Evolutionary conservation across 2,888 invertebrate species (phyloP).

Genomic region (Euclidia mi): DNA sequence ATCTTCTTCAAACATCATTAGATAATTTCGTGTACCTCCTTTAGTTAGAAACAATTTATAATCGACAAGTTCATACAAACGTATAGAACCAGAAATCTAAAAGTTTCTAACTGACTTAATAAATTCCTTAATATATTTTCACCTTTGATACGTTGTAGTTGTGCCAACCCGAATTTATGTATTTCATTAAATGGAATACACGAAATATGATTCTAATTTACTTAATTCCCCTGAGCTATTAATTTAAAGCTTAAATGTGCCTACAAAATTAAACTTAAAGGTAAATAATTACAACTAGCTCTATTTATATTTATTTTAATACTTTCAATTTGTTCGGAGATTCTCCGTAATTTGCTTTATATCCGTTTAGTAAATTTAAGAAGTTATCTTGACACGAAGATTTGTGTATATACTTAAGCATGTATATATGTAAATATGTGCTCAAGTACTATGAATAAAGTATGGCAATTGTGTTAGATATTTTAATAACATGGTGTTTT

Average conservation of each 20-base stretch:
- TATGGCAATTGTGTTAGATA: constrained; percentile 54
- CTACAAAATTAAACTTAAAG: constrained; percentile 23
- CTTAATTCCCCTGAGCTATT: constrained; percentile 41
- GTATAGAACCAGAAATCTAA: constrained; percentile 54
- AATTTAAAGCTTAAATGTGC: constrained; percentile 31
- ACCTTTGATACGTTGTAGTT: constrained; percentile 84
- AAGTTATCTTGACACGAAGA: constrained; percentile 36
- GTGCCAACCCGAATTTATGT: constrained; percentile 89
- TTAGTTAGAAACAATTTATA: constrained; percentile 58
- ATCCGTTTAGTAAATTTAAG: constrained; percentile 39
- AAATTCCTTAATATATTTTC: constrained; percentile 77
- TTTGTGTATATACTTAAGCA: constrained; percentile 49
- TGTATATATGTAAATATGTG: constrained; percentile 49
- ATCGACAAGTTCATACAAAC: constrained; percentile 53
- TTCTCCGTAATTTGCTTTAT: constrained; percentile 30
- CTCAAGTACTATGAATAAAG: constrained; percentile 56
- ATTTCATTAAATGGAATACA: constrained; percentile 86
- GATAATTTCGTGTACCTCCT: constrained; percentile 57
- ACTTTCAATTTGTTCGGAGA: no score
- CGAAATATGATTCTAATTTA: constrained; percentile 54
- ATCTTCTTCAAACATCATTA: constrained; percentile 57
- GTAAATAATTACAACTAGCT: constrained; percentile 24
- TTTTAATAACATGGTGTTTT: constrained; percentile 51
- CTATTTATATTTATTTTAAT: no score
- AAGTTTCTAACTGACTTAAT: constrained; percentile 76